Evolutionary conservation across 2,888 invertebrate genomes (phyloP).

Genomic region (Dendrolimus houi): DNA sequence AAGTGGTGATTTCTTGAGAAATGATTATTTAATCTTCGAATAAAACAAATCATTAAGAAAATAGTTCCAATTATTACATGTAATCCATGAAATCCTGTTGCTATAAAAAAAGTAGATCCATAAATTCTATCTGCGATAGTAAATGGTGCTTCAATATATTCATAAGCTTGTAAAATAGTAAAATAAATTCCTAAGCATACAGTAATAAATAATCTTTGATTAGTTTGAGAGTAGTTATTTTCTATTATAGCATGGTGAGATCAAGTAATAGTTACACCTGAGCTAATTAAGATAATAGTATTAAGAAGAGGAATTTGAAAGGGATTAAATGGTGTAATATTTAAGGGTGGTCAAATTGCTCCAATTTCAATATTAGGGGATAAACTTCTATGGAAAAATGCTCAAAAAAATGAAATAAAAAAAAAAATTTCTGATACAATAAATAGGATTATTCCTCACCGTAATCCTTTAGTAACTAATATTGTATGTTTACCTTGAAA

Average conservation of each 20-base stretch:
- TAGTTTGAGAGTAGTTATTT: constrained; percentile 50
- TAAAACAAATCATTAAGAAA: constrained; percentile 39
- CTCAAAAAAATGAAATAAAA: constrained; percentile 76
- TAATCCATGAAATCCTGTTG: constrained; percentile 85
- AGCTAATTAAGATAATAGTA: constrained; percentile 82
- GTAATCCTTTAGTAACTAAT: constrained; percentile 74
- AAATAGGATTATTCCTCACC: constrained; percentile 84
- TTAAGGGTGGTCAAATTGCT: constrained; percentile 78
- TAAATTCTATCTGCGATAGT: constrained; percentile 71
- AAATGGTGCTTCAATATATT: constrained; percentile 79
- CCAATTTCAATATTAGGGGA: constrained; percentile 57
- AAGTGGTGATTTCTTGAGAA: constrained; percentile 51
- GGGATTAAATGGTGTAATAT: constrained; percentile 79
- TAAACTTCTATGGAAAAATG: constrained; percentile 71
- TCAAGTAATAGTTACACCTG: constrained; percentile 82
- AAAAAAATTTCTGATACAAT: constrained; percentile 82
- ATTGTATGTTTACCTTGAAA: constrained; percentile 80
- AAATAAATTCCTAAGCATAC: constrained; percentile 75
- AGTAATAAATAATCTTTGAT: constrained; percentile 58
- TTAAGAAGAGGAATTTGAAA: constrained; percentile 83
- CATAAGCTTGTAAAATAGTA: constrained; percentile 79
- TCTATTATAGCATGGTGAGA: constrained; percentile 51
- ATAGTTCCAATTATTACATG: constrained; percentile 79
- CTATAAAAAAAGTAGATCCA: constrained; percentile 83
- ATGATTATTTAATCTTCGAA: constrained; percentile 42